These are phyloP conservation scores for Zaprionus lachaisei DNA, from an alignment of 1,140 invertebrate species.

Conservation along the genomic window DNA sequence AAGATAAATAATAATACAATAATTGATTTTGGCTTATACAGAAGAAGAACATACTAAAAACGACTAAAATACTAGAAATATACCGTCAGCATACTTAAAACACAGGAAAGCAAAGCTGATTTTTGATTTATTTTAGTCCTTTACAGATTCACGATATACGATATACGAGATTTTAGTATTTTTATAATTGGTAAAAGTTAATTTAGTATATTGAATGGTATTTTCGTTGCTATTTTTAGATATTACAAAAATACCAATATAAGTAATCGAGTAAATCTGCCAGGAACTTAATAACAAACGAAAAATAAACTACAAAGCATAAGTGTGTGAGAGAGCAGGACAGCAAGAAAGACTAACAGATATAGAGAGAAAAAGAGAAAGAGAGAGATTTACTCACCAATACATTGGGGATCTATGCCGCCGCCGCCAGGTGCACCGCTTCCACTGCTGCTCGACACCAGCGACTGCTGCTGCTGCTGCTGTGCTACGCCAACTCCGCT, in stretches of 20 bases:
- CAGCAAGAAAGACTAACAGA: background rate
- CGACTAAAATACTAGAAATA: background rate
- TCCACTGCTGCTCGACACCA: slow-evolving; percentile 47
- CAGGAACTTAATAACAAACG: background rate
- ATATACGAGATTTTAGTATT: background rate
- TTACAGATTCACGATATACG: background rate
- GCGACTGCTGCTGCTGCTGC: slow-evolving; percentile 36
- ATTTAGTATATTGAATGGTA: no score
- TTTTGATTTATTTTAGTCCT: background rate
- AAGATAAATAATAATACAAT: background rate
- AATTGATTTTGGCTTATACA: background rate
- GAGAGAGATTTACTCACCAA: slow-evolving; percentile 53
- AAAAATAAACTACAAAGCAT: slow-evolving; percentile 4
- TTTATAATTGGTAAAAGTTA: no score
- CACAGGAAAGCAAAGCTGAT: background rate
- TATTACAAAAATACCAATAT: background rate
- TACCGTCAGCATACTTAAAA: background rate
- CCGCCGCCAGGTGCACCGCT: slow-evolving; percentile 32
- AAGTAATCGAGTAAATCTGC: background rate
- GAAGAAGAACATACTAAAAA: slow-evolving; percentile 6
- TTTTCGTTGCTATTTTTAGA: no score
- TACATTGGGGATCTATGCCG: slow-evolving; percentile 56
- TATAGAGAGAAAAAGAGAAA: background rate
- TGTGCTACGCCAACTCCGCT: slow-evolving; percentile 21
- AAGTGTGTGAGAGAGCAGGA: slow-evolving; percentile 4